These are phyloP conservation scores for Halocynthia aurantium DNA, from an alignment of 23 tunicate genomes.

Conservation along the genomic window DNA sequence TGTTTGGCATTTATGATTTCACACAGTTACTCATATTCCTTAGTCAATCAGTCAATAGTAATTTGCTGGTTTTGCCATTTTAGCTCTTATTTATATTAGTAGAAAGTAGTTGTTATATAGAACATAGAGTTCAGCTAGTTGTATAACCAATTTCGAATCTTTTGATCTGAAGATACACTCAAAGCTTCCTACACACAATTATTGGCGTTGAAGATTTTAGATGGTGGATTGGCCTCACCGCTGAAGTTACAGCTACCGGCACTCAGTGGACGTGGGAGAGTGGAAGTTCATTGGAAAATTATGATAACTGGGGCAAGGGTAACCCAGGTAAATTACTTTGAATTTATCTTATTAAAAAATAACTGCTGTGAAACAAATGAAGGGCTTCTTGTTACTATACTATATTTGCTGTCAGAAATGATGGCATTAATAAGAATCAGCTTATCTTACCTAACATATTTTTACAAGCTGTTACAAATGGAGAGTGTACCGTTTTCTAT, in stretches of 20 bases:
- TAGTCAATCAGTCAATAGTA: no score
- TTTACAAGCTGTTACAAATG: conserved; percentile 38
- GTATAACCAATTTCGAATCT: no score
- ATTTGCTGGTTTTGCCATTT: no score
- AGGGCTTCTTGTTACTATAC: neutral
- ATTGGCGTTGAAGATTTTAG: conserved; percentile 73
- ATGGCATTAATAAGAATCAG: neutral
- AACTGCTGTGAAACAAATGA: neutral
- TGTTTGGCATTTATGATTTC: no score
- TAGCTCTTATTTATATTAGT: no score
- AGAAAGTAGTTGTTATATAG: no score
- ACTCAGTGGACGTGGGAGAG: conserved; percentile 86
- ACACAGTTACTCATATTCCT: no score
- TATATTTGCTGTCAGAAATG: neutral
- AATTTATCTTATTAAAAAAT: neutral
- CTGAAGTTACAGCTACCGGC: conserved; percentile 24
- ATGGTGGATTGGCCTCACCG: conserved; percentile 91
- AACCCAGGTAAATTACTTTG: conserved; percentile 57
- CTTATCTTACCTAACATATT: neutral
- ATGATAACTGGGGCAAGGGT: conserved; percentile 83
- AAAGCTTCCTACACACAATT: conserved; percentile 82
- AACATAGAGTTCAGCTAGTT: no score
- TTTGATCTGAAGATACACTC: conserved; percentile 36
- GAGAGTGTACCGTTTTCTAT: conserved; percentile 75
- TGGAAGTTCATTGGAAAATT: conserved; percentile 53